phyloP scores from a whole-genome alignment of 1,140 invertebrate genomes.

The Drosophila neocordata region DNA sequence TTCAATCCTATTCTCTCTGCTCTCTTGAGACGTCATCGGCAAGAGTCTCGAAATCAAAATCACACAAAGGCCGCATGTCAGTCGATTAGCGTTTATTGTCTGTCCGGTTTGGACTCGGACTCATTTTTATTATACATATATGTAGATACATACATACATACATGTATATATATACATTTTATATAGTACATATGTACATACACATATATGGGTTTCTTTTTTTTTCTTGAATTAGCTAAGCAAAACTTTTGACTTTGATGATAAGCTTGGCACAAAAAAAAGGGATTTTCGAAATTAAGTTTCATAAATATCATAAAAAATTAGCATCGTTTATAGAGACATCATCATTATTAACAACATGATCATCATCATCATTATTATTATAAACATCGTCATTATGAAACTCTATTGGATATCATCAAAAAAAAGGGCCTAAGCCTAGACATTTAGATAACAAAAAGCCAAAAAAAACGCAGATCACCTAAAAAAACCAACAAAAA shows the following conservation, averaged over 20 bases:
- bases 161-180: constrained; percentile 8
- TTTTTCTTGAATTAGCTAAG: constrained; percentile 42
- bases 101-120: constrained; percentile 39
- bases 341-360: too few species aligned
- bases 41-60: constrained; percentile 40
- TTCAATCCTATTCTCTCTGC: not conserved
- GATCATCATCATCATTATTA: not conserved
- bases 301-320: constrained; percentile 39
- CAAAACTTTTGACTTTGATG: not conserved
- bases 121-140: constrained; percentile 21
- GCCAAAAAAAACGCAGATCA: constrained; percentile 36
- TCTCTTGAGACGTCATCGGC: constrained; percentile 49
- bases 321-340: constrained; percentile 46
- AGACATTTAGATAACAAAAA: constrained; percentile 1
- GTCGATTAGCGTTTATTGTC: constrained; percentile 44
- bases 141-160: not conserved
- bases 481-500: constrained; percentile 10
- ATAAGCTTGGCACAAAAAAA: constrained; percentile 43
- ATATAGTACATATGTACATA: not conserved
- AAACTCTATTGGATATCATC: constrained; percentile 33
- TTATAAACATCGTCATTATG: not conserved
- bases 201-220: constrained; percentile 13
- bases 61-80: constrained; percentile 72
- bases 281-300: constrained; percentile 3
- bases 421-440: constrained; percentile 13